Evolutionary conservation across 1,140 invertebrate species (phyloP), one percentile per base, ranked within the genome.

Genomic region (Megalopta genalis): DNA sequence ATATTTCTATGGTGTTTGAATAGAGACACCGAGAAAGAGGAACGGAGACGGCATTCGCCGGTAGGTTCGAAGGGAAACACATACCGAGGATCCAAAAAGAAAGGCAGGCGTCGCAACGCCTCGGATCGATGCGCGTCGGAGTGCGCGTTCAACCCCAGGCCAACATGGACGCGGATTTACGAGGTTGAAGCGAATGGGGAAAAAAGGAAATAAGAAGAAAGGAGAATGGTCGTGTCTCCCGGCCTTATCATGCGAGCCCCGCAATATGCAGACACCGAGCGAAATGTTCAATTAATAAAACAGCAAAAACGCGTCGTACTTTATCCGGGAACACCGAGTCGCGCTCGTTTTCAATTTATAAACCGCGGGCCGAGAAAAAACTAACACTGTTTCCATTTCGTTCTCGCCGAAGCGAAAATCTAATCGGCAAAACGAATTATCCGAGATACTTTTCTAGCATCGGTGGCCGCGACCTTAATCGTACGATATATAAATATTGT

Each of bases 91-190:
- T 88, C 84, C 86, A 84, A 90, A 88, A 88, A 90, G 89, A 90
- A 84, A 83, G 87, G 86, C 88, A 91, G 86, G 86, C 89, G 88
- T 87, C 88, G 86, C 88, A 87, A 88, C 90, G 90, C 86, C 88
- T 90, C 89, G 89, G 88, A 91, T 91, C 90, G 90, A 91, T 90
- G 88, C 88, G 87, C 88, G 84, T 88, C 88, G 83, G 88, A 89
- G 85, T 89, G 88, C 87, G 90, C 90, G 88, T 85, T 88, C 88
- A 90, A 90, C 88, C 89, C 79, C 79, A 82, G 87, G 89, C 89
- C 86, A 88, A 91, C 89, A 90, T 90, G 87, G 87, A 91, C 83
- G 87, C 85, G 88, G 86, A 90, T 91, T 91, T 88, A 86, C 84
- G 71, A 70, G 81, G 82, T 80, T 83, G 66, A 88, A 85, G 82